Conservation (phyloP, 2,113 vertebrate genomes). For the Danio rerio region GRCz12tu NC_133197.1:13049001-13049500, state of each 20-base stretch:
- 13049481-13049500: constrained; percentile 36
- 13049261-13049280: constrained; percentile 32
- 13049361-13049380: not conserved
- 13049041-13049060: not conserved
- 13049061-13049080: not conserved
- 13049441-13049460: constrained; percentile 25
- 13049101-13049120: not conserved
- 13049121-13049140: not conserved
- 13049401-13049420: constrained; percentile 30
- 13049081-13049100: not conserved
- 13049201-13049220: constrained; percentile 54
- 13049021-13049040: not conserved
- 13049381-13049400: constrained; percentile 42
- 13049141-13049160: constrained; percentile 32
- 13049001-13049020: no score
- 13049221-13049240: constrained; percentile 44
- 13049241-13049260: constrained; percentile 47
- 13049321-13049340: constrained; percentile 51
- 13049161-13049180: not conserved
- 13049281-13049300: constrained; percentile 3
- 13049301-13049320: constrained; percentile 37
- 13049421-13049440: not conserved
- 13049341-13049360: constrained; percentile 33
- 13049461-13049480: constrained; percentile 26
- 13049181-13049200: constrained; percentile 51